Base-by-base conservation (phyloP, 2,888 invertebrate species). In the Zhengitettix transpicula region DNA sequence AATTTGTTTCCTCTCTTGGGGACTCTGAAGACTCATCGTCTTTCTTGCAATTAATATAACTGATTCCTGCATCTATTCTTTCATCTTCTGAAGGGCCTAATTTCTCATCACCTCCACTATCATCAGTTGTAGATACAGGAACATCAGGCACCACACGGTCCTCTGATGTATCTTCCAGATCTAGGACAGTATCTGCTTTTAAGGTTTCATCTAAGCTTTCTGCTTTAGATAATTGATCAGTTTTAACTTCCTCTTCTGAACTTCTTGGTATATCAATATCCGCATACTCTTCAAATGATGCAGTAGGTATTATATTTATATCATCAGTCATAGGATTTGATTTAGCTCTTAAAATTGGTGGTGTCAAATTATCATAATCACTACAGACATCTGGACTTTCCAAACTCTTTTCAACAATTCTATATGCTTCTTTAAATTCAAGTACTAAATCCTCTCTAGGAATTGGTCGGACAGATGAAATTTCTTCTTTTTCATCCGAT, bases 191-290 rank as follows among this genome's bases (percentile, higher is more conserved):
- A 47, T 47, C 47, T 47, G 47, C 47, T 47, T 47, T 47, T 14
- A 47, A n/a, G n/a, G 47, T 47, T 47, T 47, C 47, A 47, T 73
- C 73, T 9, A 72, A 73, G 56, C 73, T 72, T 55, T 73, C 73
- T 64, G 73, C 73, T 44, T 72, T 73, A 0, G 73, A 73, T 62
- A 73, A 73, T 63, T 73, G 73, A 47, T 47, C 47, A 5, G 47
- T 47, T 47, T 47, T 47, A 14, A 40, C 28, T n/a, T 14, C 28
- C 15, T 16, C 28, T 12, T 16, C 10, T 14, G 55, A 55, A 12
- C 28, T n/a, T 10, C 14, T 40, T 8, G 55, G 55, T n/a, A 14
- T 11, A 14, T 40, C 55, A 14, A 28, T 40, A 5, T 16, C 40
- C 14, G 40, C 55, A 40, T 55, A 16, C 11, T 55, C 55, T 40